Evolutionary conservation across 2,797 vertebrate genomes (phyloP), one percentile per base, ranked within the genome.

Genomic region (Propithecus perrieri): DNA sequence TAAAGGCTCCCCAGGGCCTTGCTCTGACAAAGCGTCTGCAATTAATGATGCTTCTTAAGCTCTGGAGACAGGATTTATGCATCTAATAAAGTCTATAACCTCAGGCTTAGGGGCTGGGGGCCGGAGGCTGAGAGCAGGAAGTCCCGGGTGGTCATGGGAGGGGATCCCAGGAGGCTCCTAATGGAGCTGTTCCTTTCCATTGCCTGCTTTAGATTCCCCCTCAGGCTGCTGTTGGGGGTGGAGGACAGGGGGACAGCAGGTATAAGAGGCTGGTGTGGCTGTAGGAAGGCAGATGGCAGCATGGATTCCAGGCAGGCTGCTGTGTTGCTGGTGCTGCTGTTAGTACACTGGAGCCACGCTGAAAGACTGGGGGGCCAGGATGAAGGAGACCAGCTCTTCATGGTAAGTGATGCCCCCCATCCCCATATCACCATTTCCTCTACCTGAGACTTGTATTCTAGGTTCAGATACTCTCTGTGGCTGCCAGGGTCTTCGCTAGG

Each of bases 1-100:
- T 41, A 94, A 95, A 93, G 91, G 61, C 35, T 83, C 30, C 30
- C 93, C 59, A 84, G 96, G 97, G 96, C 91, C 85, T 91, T 90
- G 65, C 94, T 95, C 83, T 98, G 97, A 97, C 97, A 97, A 89
- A 97, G 79, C 55, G 0, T 88, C 92, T 95, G 92, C 95, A 97
- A 97, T 96, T 97, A 97, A 97, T 97, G 97, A 91, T 76, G 89
- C 48, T 91, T 89, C 88, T 65, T 85, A 88, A 94, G 94, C 97
- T 97, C 97, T 71, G 79, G 94, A 97, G 97, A 96, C 93, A 97
- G 96, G 97, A 98, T 98, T 98, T 97, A 98, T 97, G 97, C 88
- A 93, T 98, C 95, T 97, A 98, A 98, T 98, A 97, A 98, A 94
- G 96, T 96, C 96, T 97, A 0, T 94, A 93, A 97, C 95, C 96